These are phyloP conservation scores for Ceratotherium simum DNA, from an alignment of 2,113 vertebrate genomes.

Conservation along the genomic window DNA sequence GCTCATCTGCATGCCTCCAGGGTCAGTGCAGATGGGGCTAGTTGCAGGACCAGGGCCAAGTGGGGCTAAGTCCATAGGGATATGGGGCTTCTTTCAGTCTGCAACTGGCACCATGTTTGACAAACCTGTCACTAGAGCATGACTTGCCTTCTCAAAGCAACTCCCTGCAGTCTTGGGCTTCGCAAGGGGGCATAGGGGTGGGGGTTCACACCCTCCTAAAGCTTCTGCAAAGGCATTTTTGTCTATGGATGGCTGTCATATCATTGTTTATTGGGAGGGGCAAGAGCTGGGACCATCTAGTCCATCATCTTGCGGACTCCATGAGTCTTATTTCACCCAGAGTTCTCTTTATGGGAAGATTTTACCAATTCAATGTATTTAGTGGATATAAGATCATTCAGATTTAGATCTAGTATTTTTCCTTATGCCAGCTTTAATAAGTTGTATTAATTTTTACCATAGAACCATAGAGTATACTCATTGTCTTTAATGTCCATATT, in stretches of 20 bases:
- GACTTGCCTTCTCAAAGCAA: background rate
- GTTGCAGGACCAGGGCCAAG: background rate
- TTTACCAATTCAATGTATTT: background rate
- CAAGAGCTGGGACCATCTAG: no score
- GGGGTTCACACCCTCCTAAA: background rate
- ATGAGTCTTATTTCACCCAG: background rate
- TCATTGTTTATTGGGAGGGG: background rate
- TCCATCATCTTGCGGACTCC: background rate
- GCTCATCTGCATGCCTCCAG: background rate
- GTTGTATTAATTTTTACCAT: background rate
- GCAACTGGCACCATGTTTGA: background rate
- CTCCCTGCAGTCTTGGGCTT: background rate
- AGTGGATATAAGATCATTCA: background rate
- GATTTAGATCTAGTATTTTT: background rate
- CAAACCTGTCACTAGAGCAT: background rate
- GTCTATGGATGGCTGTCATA: background rate
- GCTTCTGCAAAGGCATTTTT: background rate
- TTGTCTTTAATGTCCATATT: background rate
- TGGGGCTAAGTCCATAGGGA: background rate
- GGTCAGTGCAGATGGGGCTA: background rate
- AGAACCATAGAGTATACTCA: background rate
- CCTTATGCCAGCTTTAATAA: background rate
- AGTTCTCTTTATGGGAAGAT: background rate
- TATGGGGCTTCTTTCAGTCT: background rate
- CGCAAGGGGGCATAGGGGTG: no score